A percentile compares a stretch with the other conserved stretches of the same genome.
phyloP scores from a whole-genome alignment of 2,797 vertebrate species.

The Falco peregrinus region DNA sequence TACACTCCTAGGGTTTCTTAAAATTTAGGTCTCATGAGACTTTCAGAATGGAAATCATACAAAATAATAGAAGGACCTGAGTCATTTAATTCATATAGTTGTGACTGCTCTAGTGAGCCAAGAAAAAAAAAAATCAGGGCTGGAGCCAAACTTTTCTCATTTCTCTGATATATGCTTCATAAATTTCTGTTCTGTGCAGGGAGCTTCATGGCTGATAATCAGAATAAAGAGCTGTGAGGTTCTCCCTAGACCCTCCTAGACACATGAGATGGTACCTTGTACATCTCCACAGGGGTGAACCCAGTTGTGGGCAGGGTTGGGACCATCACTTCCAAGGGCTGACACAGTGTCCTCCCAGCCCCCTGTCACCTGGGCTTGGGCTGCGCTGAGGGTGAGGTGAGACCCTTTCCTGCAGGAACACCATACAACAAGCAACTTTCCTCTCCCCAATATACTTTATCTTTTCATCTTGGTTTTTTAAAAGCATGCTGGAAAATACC shows the following conservation, averaged over 20 bases:
- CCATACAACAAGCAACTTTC: fast-evolving
- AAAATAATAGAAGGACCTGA: background rate
- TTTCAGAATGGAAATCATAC: background rate
- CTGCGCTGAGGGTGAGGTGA: background rate
- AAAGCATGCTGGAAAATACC: background rate
- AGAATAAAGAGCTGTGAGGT: background rate
- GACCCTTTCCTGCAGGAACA: background rate
- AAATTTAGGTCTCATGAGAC: background rate
- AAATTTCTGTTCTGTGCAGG: slow-evolving; percentile 3
- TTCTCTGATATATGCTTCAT: slow-evolving; percentile 13
- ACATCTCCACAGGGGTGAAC: background rate
- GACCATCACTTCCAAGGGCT: background rate
- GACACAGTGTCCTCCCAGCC: background rate
- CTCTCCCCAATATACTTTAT: background rate
- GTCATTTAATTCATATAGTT: background rate
- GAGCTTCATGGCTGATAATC: slow-evolving; percentile 1
- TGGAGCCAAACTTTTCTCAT: slow-evolving; percentile 36
- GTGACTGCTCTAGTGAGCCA: slow-evolving; percentile 6
- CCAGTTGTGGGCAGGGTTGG: background rate
- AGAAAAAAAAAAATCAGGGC: background rate
- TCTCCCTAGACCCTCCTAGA: background rate
- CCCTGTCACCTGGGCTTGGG: background rate
- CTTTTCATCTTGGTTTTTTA: background rate
- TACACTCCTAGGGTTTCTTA: background rate
- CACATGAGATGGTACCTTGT: background rate